These are phyloP conservation scores for Meles meles DNA, from an alignment of 2,113 vertebrate species.

Conservation along the genomic window DNA sequence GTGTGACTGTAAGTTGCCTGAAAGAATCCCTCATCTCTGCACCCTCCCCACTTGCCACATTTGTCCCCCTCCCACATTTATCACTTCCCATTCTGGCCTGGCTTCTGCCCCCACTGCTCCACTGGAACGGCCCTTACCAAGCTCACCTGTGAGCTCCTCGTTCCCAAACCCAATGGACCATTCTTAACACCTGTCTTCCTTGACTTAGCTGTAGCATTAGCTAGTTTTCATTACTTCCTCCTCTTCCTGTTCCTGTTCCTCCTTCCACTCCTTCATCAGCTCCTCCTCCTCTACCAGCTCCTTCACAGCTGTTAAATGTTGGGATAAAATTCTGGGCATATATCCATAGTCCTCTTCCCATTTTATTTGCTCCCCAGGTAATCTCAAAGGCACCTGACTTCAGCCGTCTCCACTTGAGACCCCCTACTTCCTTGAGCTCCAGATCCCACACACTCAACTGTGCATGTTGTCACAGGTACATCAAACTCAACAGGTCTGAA, in stretches of 20 bases:
- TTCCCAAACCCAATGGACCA: not conserved
- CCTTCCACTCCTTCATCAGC: not conserved
- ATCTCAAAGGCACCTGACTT: slow-evolving; percentile 7
- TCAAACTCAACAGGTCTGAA: not conserved
- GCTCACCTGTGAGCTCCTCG: not conserved
- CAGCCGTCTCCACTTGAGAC: not conserved
- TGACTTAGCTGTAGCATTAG: not conserved
- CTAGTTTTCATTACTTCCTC: slow-evolving; percentile 25
- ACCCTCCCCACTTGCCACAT: not conserved
- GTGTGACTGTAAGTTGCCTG: not conserved
- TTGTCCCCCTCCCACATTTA: not conserved
- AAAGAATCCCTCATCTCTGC: not conserved
- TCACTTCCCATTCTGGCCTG: not conserved
- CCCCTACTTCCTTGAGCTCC: not conserved
- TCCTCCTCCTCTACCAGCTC: not conserved
- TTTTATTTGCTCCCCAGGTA: not conserved
- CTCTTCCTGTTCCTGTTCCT: not conserved
- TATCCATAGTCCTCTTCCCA: not conserved
- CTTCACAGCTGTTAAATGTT: not conserved
- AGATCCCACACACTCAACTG: not conserved
- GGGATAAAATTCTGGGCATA: not conserved
- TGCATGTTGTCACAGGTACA: slow-evolving; percentile 2
- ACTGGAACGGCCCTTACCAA: not conserved
- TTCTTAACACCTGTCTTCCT: not conserved
- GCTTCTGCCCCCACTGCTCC: not conserved